A percentile compares a stretch with the other conserved stretches of the same genome.
Evolutionary conservation across 2,888 invertebrate genomes (phyloP).

Genomic region (Scrobipalpa costella): DNA sequence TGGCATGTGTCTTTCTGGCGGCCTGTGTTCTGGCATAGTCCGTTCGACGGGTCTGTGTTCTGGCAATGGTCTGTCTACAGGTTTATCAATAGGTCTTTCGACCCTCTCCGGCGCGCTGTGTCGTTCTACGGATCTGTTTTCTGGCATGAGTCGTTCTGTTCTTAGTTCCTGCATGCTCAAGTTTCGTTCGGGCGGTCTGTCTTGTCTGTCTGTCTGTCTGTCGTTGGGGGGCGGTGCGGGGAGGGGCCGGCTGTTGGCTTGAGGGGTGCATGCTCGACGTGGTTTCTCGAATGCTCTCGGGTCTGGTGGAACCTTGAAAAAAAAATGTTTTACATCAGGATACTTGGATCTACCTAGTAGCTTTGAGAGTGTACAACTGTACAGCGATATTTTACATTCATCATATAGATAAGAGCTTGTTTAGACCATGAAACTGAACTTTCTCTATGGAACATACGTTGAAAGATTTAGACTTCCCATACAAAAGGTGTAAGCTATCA

Average conservation of each 20-base stretch:
- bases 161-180: background rate
- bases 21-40: constrained; percentile 21
- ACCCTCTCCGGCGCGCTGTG: constrained; percentile 10
- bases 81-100: background rate
- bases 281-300: constrained; percentile 75
- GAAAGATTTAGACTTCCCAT: no score
- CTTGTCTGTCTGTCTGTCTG: constrained; percentile 34
- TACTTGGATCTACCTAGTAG: no score
- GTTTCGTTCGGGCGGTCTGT: constrained; percentile 23
- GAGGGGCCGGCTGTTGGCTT: constrained; percentile 69
- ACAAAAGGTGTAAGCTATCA: no score
- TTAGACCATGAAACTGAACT: no score
- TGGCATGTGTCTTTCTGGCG: constrained; percentile 11
- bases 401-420: no score
- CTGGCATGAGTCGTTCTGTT: background rate
- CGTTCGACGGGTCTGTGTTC: constrained; percentile 18
- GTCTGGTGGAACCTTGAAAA: constrained; percentile 66
- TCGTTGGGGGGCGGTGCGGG: constrained; percentile 68
- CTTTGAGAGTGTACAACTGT: no score
- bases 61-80: constrained; percentile 8
- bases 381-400: no score
- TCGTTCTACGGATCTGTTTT: constrained; percentile 1
- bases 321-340: background rate
- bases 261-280: constrained; percentile 70
- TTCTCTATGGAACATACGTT: no score